phyloP scores from a whole-genome alignment of 2,888 invertebrate species.

The Nesidiocoris tenuis region DNA sequence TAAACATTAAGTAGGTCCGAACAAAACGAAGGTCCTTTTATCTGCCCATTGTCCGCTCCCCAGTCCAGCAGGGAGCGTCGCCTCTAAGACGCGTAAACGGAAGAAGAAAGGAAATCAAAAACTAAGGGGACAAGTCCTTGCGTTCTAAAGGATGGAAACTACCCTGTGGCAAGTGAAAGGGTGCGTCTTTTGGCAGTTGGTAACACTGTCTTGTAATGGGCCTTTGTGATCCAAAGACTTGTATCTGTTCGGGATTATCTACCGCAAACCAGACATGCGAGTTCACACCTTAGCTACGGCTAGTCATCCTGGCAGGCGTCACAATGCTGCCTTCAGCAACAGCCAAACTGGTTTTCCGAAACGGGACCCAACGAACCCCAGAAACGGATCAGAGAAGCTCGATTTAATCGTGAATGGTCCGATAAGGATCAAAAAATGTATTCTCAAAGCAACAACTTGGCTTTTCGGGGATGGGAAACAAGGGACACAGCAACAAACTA shows the following conservation, averaged over 20 bases:
- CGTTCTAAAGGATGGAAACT: neutral
- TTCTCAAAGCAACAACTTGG: neutral
- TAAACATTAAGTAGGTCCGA: constrained; percentile 49
- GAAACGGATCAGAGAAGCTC: neutral
- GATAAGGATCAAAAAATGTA: neutral
- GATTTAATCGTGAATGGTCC: constrained; percentile 8
- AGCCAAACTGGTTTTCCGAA: neutral
- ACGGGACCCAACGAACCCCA: neutral
- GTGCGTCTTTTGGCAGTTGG: constrained; percentile 5
- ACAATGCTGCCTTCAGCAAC: constrained; percentile 4
- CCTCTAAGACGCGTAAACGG: neutral
- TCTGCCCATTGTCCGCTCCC: constrained; percentile 25
- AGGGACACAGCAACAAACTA: no score
- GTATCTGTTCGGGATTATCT: constrained; percentile 45
- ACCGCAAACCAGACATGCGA: constrained; percentile 45
- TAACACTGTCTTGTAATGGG: constrained; percentile 1
- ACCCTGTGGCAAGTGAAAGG: neutral
- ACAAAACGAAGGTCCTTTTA: constrained; percentile 46
- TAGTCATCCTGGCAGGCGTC: constrained; percentile 1
- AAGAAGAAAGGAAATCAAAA: neutral
- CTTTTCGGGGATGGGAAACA: neutral
- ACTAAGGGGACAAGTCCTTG: neutral
- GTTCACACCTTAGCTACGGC: constrained; percentile 40
- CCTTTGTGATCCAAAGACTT: constrained; percentile 12
- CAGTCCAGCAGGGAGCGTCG: neutral